Conservation (phyloP, 1,140 invertebrate genomes). For the Ruditapes philippinarum region DNA sequence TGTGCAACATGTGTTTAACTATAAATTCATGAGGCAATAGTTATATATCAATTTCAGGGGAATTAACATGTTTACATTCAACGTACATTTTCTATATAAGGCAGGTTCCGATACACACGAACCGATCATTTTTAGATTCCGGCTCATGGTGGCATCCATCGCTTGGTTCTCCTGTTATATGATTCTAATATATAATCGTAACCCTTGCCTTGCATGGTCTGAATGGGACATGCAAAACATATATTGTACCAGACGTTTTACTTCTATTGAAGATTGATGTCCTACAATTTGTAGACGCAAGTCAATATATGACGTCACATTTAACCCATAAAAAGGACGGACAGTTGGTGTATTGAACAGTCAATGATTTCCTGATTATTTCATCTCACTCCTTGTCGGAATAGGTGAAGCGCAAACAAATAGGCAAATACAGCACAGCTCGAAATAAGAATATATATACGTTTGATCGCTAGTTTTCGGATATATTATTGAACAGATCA, state of each 20-base stretch:
- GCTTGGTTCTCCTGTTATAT: not conserved
- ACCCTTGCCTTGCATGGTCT: not conserved
- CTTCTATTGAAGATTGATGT: not conserved
- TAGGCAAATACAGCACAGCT: not conserved
- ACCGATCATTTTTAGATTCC: not conserved
- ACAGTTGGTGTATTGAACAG: not conserved
- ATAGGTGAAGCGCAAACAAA: not conserved
- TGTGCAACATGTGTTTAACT: no score
- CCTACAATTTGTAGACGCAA: not conserved
- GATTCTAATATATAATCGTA: not conserved
- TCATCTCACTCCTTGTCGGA: not conserved
- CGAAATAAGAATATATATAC: not conserved
- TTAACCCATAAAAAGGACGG: not conserved
- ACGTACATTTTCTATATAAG: not conserved
- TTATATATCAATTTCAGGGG: no score
- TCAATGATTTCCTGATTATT: not conserved
- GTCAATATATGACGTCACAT: not conserved
- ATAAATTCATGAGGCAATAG: no score
- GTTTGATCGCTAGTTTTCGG: not conserved
- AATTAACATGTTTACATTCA: no score
- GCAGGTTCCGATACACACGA: not conserved
- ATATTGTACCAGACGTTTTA: not conserved
- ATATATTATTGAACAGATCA: not conserved
- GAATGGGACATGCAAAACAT: not conserved
- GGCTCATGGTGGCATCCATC: not conserved